Evolutionary conservation across 2,797 vertebrate species (phyloP), one percentile per base, ranked within the genome.

Genomic region (Saxicola maurus): DNA sequence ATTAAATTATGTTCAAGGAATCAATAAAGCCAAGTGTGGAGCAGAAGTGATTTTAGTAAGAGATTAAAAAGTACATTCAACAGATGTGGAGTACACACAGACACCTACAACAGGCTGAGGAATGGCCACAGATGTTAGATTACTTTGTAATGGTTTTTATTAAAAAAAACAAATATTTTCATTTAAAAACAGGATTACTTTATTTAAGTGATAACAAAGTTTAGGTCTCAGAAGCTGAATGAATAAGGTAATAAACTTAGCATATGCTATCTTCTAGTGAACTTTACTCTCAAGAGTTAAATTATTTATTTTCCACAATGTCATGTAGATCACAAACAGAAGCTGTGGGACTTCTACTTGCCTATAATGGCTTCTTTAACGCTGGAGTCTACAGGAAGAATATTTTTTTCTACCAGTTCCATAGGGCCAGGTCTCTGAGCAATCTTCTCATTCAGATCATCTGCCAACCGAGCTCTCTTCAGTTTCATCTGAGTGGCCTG

Each of bases 381-480:
- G 2, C 96, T 97, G 55, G 98, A 97, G 75, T 98, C 98, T 33
- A 99, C 98, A 43, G 99, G 98, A 73, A 99, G 98, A 96, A 99
- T 99, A 94, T 99, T 99, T 95, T 99, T 99, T 97, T 98, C 98
- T 62, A 99, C 98, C 90, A 99, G 97, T 94, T 99, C 99, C 98
- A 99, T 98, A 13, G 99, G 98, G 11, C 99, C 99, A 9, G 99
- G 99, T 69, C 99, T 97, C 82, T 99, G 98, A 40, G 98, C 97
- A 30, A 99, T 98, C 97, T 99, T 99, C 95, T 99, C 98, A 38
- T 99, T 99, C 84, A 99, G 97, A 79, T 99, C 98, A 89, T 99
- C 98, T 9, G 98, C 98, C 83, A 99, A 92, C 16, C 99, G 97
- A 30, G 98, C 99, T 90, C 98, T 97, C 97, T 99, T 99, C 95